phyloP scores from a whole-genome alignment of 2,113 vertebrate species.

The Sylvilagus bachmani region DNA sequence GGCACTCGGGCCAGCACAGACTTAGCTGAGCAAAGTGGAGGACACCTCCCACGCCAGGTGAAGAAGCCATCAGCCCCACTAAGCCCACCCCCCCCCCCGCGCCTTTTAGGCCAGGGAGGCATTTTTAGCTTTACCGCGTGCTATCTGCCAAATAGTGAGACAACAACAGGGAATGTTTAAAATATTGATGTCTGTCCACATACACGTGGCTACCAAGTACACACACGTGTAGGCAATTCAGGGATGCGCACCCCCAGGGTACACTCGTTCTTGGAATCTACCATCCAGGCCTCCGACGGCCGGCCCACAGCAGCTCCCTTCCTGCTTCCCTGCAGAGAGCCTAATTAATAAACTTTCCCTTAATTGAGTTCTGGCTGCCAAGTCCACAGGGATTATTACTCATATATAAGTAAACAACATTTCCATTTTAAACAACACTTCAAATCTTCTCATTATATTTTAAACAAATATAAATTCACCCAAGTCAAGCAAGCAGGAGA shows the following conservation, averaged over 20 bases:
- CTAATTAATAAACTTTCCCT: slow-evolving; percentile 86
- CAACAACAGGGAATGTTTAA: slow-evolving; percentile 27
- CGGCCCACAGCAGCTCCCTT: slow-evolving; percentile 42
- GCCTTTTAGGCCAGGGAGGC: not conserved
- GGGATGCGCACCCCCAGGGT: rapidly evolving
- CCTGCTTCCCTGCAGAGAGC: slow-evolving; percentile 71
- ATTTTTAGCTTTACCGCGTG: not conserved
- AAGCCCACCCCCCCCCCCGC: not conserved
- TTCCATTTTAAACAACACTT: slow-evolving; percentile 80
- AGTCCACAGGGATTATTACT: slow-evolving; percentile 82
- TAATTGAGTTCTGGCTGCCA: slow-evolving; percentile 86
- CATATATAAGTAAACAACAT: slow-evolving; percentile 82
- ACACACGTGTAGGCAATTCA: not conserved
- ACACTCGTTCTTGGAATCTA: slow-evolving; percentile 46
- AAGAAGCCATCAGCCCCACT: not conserved
- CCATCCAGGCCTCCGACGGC: slow-evolving; percentile 60
- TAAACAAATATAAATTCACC: slow-evolving; percentile 73
- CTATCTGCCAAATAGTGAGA: not conserved
- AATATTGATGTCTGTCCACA: not conserved
- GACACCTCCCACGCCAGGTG: rapidly evolving
- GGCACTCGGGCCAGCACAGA: not conserved
- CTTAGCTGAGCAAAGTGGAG: not conserved
- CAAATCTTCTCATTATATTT: slow-evolving; percentile 64
- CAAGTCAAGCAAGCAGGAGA: slow-evolving; percentile 7
- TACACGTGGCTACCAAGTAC: rapidly evolving